Conservation (phyloP, 2,113 vertebrate genomes). For the Rhabdomys dilectus region DNA sequence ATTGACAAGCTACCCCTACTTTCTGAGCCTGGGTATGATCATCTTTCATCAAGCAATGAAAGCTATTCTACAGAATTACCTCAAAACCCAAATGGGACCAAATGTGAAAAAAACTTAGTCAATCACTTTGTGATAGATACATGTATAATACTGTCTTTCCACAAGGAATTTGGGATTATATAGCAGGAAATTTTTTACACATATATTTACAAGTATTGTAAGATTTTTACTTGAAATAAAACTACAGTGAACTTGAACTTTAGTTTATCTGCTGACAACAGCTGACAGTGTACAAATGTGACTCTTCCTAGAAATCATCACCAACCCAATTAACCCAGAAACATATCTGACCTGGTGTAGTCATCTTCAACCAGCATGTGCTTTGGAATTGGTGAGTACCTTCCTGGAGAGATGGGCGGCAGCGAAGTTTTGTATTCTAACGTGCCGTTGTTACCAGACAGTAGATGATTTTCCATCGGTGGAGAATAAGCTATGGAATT, state of each 20-base stretch:
- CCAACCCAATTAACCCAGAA: constrained; percentile 70
- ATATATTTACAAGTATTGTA: not conserved
- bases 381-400: constrained; percentile 96
- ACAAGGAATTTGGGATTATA: not conserved
- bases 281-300: not conserved
- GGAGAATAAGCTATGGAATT: constrained; percentile 92
- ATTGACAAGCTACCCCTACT: not conserved
- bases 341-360: constrained; percentile 96
- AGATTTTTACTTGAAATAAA: not conserved
- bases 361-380: constrained; percentile 97
- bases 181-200: not conserved
- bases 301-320: not conserved
- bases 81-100: not conserved
- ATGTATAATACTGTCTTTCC: not conserved
- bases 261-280: not conserved
- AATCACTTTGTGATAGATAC: not conserved
- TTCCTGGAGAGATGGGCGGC: constrained; percentile 94
- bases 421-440: constrained; percentile 96
- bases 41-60: not conserved
- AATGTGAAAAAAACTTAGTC: not conserved
- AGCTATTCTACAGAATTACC: not conserved
- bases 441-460: constrained; percentile 94
- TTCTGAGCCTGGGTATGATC: not conserved
- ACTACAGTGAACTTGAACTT: not conserved
- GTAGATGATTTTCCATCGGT: constrained; percentile 96